A percentile compares a stretch with the other conserved stretches of the same genome.
Conservation (phyloP, 2,888 invertebrate genomes). For the Eudasyphora cyanicolor region DNA sequence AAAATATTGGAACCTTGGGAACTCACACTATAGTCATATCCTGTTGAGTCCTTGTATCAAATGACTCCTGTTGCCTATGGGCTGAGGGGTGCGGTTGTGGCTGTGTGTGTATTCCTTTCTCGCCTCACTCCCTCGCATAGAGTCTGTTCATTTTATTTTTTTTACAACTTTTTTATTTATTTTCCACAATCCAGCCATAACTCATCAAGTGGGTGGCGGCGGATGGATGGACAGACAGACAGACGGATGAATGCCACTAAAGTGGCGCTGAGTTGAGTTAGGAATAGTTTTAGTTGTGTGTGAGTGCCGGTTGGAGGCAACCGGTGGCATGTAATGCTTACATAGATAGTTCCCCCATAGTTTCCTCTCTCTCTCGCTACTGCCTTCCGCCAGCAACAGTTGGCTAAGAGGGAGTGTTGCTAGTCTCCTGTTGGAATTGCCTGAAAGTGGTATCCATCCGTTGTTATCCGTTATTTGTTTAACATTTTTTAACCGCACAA, state of each 20-base stretch:
- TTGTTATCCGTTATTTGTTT: background rate
- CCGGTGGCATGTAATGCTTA: background rate
- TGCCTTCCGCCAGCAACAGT: background rate
- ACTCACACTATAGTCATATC: background rate
- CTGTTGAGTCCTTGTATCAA: background rate
- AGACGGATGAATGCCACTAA: too few relatives aligned
- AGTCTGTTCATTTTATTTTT: too few relatives aligned
- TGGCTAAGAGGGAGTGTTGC: background rate
- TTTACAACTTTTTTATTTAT: too few relatives aligned
- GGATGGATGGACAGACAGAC: too few relatives aligned
- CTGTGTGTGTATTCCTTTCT: background rate
- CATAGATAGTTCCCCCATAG: background rate
- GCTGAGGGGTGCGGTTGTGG: too few relatives aligned
- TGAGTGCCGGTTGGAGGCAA: background rate
- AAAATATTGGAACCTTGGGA: slow-evolving; percentile 10
- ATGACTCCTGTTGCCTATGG: background rate
- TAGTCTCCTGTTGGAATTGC: background rate
- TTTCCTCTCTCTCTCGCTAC: background rate
- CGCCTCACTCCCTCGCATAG: background rate
- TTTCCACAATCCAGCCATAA: background rate
- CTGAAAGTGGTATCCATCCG: background rate
- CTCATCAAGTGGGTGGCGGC: background rate
- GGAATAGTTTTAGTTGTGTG: too few relatives aligned
- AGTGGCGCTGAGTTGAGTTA: too few relatives aligned
- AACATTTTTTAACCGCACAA: background rate